Percentiles rank a stretch among this genome's conserved stretches.
phyloP scores from a whole-genome alignment of 2,797 vertebrate species.

The Alcedo quadribrachys region DNA sequence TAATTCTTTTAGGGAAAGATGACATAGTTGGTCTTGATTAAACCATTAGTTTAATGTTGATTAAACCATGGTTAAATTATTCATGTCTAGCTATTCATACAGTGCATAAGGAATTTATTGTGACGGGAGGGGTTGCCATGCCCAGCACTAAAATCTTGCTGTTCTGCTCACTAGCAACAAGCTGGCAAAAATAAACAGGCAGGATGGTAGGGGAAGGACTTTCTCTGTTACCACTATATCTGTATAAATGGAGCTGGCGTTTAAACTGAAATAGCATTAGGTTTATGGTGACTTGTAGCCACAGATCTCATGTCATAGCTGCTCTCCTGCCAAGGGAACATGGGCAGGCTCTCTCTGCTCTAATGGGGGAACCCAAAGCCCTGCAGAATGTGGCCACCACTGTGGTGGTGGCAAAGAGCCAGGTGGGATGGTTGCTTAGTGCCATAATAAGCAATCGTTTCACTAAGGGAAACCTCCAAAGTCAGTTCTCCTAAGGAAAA shows the following conservation, averaged over 20 bases:
- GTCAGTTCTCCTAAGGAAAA: neutral
- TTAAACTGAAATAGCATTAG: neutral
- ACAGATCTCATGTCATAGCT: neutral
- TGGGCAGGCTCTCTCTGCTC: neutral
- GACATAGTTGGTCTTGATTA: slow-evolving; percentile 21
- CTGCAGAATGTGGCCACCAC: neutral
- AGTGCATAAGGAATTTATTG: neutral
- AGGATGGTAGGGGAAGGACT: neutral
- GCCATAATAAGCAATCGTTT: neutral
- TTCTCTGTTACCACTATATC: neutral
- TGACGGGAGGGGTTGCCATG: neutral
- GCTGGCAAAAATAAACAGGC: neutral
- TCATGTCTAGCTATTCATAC: neutral
- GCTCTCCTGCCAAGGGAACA: slow-evolving; percentile 20
- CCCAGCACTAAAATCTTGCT: neutral
- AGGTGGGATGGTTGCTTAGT: neutral
- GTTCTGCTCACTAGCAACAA: neutral
- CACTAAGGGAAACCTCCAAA: slow-evolving; percentile 12
- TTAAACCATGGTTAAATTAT: slow-evolving; percentile 25
- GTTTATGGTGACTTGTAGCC: slow-evolving; percentile 9
- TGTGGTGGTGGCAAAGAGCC: neutral
- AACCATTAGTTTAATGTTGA: neutral
- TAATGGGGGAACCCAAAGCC: neutral
- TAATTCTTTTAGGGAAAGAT: neutral
- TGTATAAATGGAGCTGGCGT: neutral